phyloP scores from a whole-genome alignment of 2,888 invertebrate species.

The Mythimna pallens region DNA sequence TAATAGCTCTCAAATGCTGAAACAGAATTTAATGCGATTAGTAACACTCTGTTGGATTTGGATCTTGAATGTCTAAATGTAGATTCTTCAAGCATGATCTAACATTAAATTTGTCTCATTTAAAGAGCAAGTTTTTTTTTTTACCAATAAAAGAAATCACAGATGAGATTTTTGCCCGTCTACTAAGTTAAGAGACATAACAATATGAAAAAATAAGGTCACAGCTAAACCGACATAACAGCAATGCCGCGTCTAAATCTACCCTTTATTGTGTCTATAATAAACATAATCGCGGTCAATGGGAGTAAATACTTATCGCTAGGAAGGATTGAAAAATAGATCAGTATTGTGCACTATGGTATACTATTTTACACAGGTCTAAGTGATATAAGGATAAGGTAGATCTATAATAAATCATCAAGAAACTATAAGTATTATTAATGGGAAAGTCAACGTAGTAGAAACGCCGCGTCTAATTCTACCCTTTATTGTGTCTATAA shows the following conservation, averaged over 20 bases:
- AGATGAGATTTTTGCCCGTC: background rate
- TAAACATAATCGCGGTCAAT: slow-evolving; percentile 60
- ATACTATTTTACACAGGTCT: slow-evolving; percentile 80
- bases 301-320: slow-evolving; percentile 66
- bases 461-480: slow-evolving; percentile 22
- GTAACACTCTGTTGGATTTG: slow-evolving; percentile 34
- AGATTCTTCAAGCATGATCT: slow-evolving; percentile 13
- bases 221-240: background rate
- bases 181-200: background rate
- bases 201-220: too few species aligned
- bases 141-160: background rate
- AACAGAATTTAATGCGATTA: slow-evolving; percentile 42
- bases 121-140: background rate
- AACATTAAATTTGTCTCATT: background rate
- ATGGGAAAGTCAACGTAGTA: too few species aligned
- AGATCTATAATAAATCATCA: slow-evolving; percentile 24
- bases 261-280: slow-evolving; percentile 26
- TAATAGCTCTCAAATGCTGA: slow-evolving; percentile 46
- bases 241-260: slow-evolving; percentile 18
- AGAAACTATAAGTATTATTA: too few species aligned
- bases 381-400: too few species aligned
- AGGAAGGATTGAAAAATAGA: slow-evolving; percentile 65
- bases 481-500: slow-evolving; percentile 29
- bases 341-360: slow-evolving; percentile 74
- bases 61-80: slow-evolving; percentile 30